Base-by-base conservation (phyloP, 2,797 vertebrate species). In the Anabacerthia variegaticeps region DNA sequence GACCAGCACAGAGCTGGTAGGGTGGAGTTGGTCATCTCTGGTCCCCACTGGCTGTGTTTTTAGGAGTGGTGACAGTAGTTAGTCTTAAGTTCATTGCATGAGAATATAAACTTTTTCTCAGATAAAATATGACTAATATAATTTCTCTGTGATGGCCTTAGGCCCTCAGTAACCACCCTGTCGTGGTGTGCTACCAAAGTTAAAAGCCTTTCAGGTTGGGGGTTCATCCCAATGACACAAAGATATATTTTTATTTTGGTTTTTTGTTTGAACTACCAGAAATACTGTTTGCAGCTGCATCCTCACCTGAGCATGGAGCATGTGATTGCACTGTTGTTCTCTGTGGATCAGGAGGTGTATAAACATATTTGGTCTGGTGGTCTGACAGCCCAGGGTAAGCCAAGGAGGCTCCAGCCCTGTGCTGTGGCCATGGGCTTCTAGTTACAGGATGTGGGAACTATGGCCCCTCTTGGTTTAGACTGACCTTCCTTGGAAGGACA, bases 181-280 rank as follows among this genome's bases (percentile, higher is more conserved):
- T 4, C 54, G 88, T 87, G 88, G 88, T 93, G 3, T 16, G 44
- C 66, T 92, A 88, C 94, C 92, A 93, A 95, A 97, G 95, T 49
- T 76, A 63, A 67, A 89, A 90, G n/a, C 73, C 71, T 85, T 91
- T 92, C 79, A 63, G 79, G 63, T 48, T 85, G 65, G 30, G 74
- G 10, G 49, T 92, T 93, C 17, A 61, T 84, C 88, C 80, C 61
- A 75, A 7, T 84, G 59, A 59, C 48, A 32, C 62, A 71, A 90
- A 92, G 83, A 39, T 52, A 5, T 43, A 1, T 56, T 59, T 81
- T 20, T n/a, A 0, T 34, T 20, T 4, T 28, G 49, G 8, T 37
- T 55, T n/a, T 54, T 79, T 13, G 5, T 39, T 61, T 73, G 63
- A 69, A 17, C 18, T 55, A 75, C 20, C 58, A 90, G 85, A 79